phyloP scores from a whole-genome alignment of 2,797 vertebrate genomes.

The Epinephelus awoara region DNA sequence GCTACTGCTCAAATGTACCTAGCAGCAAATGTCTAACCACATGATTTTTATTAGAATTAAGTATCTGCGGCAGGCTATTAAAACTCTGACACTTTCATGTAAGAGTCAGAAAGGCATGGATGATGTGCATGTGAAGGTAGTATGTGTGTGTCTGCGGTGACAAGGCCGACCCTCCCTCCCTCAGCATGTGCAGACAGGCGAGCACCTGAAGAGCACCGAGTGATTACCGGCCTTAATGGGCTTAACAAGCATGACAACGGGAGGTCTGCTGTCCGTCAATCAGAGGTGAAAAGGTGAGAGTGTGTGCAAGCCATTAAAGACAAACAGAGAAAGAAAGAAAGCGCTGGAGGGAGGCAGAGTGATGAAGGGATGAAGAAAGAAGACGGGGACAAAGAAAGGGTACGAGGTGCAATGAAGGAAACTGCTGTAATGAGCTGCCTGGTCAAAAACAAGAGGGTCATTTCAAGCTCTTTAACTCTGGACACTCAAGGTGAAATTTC shows the following conservation, averaged over 20 bases:
- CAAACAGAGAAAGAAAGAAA: conserved; percentile 26
- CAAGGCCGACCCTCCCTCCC: conserved; percentile 33
- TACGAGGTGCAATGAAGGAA: conserved; percentile 28
- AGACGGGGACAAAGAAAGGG: neutral
- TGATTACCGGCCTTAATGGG: conserved; percentile 77
- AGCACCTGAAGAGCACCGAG: conserved; percentile 66
- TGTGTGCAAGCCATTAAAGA: conserved; percentile 53
- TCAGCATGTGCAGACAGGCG: conserved; percentile 43
- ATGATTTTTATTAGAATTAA: neutral
- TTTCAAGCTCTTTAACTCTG: conserved; percentile 51
- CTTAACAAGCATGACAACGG: conserved; percentile 77
- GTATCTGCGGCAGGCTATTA: neutral
- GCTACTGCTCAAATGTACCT: neutral
- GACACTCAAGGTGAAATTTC: conserved; percentile 29
- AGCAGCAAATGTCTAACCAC: neutral
- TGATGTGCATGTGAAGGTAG: neutral
- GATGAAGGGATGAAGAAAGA: conserved; percentile 22
- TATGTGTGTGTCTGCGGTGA: neutral
- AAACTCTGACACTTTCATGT: neutral
- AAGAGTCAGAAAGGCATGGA: conserved; percentile 5
- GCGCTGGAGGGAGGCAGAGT: neutral
- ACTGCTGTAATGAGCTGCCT: conserved; percentile 39
- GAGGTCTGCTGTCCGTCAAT: conserved; percentile 77
- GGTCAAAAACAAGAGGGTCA: conserved; percentile 44
- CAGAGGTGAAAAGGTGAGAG: conserved; percentile 61